Evolutionary conservation across 2,113 vertebrate species (phyloP).

Genomic region (Carassius gibelio): DNA sequence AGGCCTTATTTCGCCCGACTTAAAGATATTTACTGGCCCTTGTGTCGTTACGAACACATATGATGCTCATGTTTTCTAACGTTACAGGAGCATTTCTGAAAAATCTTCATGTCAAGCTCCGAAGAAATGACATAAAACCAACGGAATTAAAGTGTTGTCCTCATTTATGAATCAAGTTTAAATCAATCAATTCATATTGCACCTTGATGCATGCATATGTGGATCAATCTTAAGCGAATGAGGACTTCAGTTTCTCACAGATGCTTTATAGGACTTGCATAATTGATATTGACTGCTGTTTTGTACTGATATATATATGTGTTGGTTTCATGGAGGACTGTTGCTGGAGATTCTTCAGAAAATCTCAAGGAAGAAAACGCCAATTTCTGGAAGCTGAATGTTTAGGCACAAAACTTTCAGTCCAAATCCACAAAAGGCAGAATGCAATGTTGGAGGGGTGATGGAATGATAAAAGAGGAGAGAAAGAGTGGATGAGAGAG

Average conservation of each 20-base stretch:
- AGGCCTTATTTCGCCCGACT: neutral
- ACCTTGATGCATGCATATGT: neutral
- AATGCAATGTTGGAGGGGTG: too few relatives aligned
- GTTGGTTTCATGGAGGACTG: neutral
- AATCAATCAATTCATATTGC: neutral
- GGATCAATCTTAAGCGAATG: neutral
- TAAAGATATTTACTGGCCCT: neutral
- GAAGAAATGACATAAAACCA: neutral
- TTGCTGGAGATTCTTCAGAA: neutral
- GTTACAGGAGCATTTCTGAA: neutral
- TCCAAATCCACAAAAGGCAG: constrained; percentile 71
- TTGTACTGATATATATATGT: too few relatives aligned
- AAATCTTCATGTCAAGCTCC: neutral
- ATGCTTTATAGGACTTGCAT: neutral
- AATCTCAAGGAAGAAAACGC: neutral
- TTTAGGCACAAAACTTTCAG: neutral
- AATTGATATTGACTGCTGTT: neutral
- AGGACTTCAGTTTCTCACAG: neutral
- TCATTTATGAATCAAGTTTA: neutral
- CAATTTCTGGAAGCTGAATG: neutral
- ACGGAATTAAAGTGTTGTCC: neutral
- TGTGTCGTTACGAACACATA: neutral
- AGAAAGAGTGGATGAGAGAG: constrained; percentile 3
- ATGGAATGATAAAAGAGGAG: neutral
- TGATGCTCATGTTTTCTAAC: neutral